Base-by-base conservation (phyloP, 2,888 invertebrate genomes). In the Tiphia femorata region DNA sequence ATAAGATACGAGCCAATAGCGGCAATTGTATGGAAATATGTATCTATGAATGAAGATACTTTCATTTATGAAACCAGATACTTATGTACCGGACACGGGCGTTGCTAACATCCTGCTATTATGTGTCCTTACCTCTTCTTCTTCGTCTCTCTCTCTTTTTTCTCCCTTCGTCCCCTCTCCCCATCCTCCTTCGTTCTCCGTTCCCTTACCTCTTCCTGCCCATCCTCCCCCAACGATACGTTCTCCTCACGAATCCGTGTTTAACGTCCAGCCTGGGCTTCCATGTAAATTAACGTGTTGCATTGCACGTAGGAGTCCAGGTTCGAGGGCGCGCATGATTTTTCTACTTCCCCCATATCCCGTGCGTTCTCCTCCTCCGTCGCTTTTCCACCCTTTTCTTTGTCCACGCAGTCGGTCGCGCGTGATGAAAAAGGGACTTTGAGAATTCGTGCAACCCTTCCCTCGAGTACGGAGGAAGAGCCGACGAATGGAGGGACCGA, bases 21-120 rank as follows among this genome's bases (percentile, higher is more conserved):
- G 63, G 76, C 81, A 79, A 81, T 81, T 81, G 81, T 81, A 81
- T 81, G 81, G 81, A 81, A 81, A 81, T 81, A 80, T 79, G 75
- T 79, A 77, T 81, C 80, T 80, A 80, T 80, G 80, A 80, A 81
- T 81, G 80, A 81, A 81, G 81, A 81, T 79, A 81, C 80, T 81
- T 80, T 81, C 81, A 76, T 81, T 81, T 81, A 81, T 79, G 79
- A 80, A 81, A 81, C 75, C 75, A 80, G 77, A 79, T 79, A 79
- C 76, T 75, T 79, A 76, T 77, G 72, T 78, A 80, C 79, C 79
- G 79, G 79, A 80, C 79, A 80, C 77, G 77, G 75, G 73, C 77
- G 76, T 78, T 79, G 79, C n/a, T 80, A 80, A 80, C 79, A 81
- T 80, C 80, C 80, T 79, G 80, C 76, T 80, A 78, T 79, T 80